Percentiles rank a stretch among this genome's conserved stretches.
These are phyloP conservation scores for Oostethus manadensis DNA, from an alignment of 2,113 vertebrate genomes.

Conservation along the genomic window DNA sequence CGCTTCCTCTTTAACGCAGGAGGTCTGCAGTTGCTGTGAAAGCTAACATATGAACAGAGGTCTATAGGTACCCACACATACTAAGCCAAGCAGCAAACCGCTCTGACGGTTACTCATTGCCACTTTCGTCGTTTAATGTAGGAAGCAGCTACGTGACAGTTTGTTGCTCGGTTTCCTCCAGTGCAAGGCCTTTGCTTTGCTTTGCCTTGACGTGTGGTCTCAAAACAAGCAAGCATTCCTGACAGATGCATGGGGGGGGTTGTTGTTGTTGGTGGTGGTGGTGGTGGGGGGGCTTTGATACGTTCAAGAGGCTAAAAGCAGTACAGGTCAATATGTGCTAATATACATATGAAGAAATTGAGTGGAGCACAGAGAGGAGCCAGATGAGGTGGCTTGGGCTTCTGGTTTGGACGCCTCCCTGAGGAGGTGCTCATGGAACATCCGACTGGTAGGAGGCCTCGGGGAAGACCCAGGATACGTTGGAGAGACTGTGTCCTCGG, in stretches of 20 bases:
- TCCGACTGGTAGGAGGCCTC: too few species aligned
- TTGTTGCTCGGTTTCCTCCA: slow-evolving; percentile 5
- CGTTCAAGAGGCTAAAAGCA: too few species aligned
- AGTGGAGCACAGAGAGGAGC: too few species aligned
- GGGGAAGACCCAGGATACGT: too few species aligned
- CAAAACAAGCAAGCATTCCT: slow-evolving; percentile 11
- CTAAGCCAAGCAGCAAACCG: neutral
- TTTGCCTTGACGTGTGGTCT: slow-evolving; percentile 11
- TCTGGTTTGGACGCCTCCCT: too few species aligned
- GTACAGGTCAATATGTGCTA: too few species aligned
- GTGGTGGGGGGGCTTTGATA: too few species aligned
- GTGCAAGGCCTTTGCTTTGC: slow-evolving; percentile 3
- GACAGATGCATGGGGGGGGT: slow-evolving; percentile 4
- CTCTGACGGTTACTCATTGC: neutral
- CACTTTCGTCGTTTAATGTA: neutral
- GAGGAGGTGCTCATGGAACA: too few species aligned
- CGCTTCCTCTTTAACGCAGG: neutral
- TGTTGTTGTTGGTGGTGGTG: too few species aligned
- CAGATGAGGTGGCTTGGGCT: too few species aligned
- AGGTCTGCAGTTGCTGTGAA: slow-evolving; percentile 2
- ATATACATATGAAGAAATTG: too few species aligned
- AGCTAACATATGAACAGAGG: neutral
- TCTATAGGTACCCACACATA: neutral
- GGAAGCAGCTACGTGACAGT: neutral
- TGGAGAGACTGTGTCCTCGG: too few species aligned